phyloP scores from a whole-genome alignment of 2,113 vertebrate species.

The mouse (Mus musculus) region GRCm39 chr3:31005501-31006000 shows the following conservation, averaged over 20 bases:
- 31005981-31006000: background rate
- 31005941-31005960: background rate
- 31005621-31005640: no score
- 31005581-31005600: no score
- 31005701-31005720: constrained; percentile 56
- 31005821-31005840: constrained; percentile 66
- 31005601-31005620: no score
- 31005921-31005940: background rate
- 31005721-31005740: constrained; percentile 57
- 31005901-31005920: constrained; percentile 6
- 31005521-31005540: no score
- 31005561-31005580: no score
- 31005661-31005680: no score
- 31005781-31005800: constrained; percentile 49
- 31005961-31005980: background rate
- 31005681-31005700: no score
- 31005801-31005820: constrained; percentile 30
- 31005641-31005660: no score
- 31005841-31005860: constrained; percentile 45
- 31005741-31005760: constrained; percentile 56
- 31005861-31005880: constrained; percentile 39
- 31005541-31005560: no score
- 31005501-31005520: constrained; percentile 53
- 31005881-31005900: constrained; percentile 55
- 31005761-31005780: constrained; percentile 59